These are phyloP conservation scores for Drosophila neonasuta DNA, from an alignment of 2,888 invertebrate genomes.

Conservation along the genomic window DNA sequence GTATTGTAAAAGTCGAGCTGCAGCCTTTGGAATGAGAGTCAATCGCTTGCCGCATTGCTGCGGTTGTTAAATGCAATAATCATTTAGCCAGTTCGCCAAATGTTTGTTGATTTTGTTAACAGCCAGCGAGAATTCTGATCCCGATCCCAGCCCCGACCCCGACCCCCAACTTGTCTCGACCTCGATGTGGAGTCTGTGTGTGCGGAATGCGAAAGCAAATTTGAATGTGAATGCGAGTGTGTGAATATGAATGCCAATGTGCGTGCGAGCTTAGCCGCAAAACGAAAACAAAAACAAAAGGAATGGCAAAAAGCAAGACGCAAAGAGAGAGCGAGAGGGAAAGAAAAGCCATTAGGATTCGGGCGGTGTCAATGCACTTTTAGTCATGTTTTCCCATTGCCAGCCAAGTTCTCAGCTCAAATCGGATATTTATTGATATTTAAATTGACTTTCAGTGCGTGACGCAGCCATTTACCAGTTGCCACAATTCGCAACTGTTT, in stretches of 20 bases:
- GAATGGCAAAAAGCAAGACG: background rate
- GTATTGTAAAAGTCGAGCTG: background rate
- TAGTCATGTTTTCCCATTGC: no score
- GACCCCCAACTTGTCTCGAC: background rate
- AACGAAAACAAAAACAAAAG: constrained; percentile 21
- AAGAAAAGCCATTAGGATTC: constrained; percentile 56
- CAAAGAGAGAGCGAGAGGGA: constrained; percentile 4
- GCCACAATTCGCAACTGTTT: background rate
- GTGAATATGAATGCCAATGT: constrained; percentile 4
- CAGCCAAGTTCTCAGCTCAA: background rate
- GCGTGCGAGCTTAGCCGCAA: constrained; percentile 21
- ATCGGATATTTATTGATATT: constrained; percentile 48
- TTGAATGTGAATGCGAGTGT: background rate
- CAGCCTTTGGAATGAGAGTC: background rate
- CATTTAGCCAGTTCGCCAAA: background rate
- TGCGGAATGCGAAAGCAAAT: constrained; percentile 9
- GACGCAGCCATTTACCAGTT: background rate
- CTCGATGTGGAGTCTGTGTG: constrained; percentile 1
- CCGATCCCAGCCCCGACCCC: background rate
- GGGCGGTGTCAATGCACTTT: constrained; percentile 61
- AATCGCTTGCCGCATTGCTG: background rate
- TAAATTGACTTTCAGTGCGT: constrained; percentile 43
- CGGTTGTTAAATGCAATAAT: background rate
- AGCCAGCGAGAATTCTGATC: constrained; percentile 5
- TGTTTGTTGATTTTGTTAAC: constrained; percentile 18